Percentiles rank a stretch among this genome's conserved stretches.
Evolutionary conservation across 2,888 invertebrate genomes (phyloP).

Genomic region (Scaptomyza tumidula): DNA sequence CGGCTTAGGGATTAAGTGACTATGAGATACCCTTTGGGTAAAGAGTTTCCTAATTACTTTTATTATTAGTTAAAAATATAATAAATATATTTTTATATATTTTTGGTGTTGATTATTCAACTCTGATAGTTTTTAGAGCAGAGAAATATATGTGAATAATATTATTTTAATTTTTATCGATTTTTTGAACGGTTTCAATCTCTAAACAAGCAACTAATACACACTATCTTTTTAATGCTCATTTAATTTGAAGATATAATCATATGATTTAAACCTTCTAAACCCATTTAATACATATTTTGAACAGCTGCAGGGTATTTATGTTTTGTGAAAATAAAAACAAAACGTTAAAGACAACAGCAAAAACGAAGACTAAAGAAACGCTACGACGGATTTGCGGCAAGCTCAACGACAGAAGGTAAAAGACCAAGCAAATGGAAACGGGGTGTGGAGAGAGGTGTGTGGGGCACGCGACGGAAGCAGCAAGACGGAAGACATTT

Average conservation of each 20-base stretch:
- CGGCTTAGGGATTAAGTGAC: background rate
- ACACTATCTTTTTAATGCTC: background rate
- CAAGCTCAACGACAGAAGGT: slow-evolving; percentile 50
- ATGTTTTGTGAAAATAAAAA: background rate
- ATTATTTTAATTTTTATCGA: no score
- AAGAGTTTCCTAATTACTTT: background rate
- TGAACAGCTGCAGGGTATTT: slow-evolving; percentile 17
- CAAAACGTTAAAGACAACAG: slow-evolving; percentile 10
- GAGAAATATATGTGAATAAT: no score
- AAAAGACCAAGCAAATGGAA: slow-evolving; percentile 9
- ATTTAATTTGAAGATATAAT: background rate
- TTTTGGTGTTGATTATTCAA: no score
- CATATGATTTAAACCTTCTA: background rate
- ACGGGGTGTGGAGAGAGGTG: slow-evolving; percentile 1
- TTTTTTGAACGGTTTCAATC: no score
- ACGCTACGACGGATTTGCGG: slow-evolving; percentile 60
- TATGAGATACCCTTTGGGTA: background rate
- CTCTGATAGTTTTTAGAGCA: no score
- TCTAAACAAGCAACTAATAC: no score
- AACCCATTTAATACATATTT: background rate
- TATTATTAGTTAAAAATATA: no score
- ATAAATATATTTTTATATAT: no score
- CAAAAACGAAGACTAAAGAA: slow-evolving; percentile 32
- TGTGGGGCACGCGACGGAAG: slow-evolving; percentile 48
- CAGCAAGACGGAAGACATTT: slow-evolving; percentile 71